Conservation (phyloP, 2,797 vertebrate genomes). For the Varecia variegata region DNA sequence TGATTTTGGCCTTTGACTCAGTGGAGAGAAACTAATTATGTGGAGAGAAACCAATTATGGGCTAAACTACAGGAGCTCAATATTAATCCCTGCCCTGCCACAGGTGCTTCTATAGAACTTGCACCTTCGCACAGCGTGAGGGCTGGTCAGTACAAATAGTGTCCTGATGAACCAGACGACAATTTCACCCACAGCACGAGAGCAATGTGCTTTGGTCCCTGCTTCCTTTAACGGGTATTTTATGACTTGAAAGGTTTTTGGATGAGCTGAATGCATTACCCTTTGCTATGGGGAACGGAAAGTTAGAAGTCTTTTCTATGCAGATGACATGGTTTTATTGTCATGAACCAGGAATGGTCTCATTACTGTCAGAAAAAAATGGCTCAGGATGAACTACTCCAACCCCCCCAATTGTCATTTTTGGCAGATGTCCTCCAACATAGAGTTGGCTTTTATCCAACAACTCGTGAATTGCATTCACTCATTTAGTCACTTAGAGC, state of each 20-base stretch:
- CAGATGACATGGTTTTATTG: slow-evolving; percentile 55
- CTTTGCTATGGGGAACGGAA: not conserved
- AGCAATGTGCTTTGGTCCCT: not conserved
- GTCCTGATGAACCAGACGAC: not conserved
- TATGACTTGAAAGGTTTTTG: slow-evolving; percentile 35
- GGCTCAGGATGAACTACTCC: not conserved
- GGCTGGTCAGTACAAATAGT: rapidly evolving
- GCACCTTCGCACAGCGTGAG: not conserved
- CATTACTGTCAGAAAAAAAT: slow-evolving; percentile 33
- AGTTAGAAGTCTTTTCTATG: slow-evolving; percentile 42
- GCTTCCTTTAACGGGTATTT: not conserved
- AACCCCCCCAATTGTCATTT: not conserved
- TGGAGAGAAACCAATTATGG: slow-evolving; percentile 38
- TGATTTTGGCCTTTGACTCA: slow-evolving; percentile 45
- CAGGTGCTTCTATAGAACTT: not conserved
- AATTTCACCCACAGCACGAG: not conserved
- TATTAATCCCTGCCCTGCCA: not conserved
- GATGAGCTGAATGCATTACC: not conserved
- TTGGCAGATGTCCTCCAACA: slow-evolving; percentile 35
- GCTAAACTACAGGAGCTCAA: not conserved
- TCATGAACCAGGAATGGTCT: slow-evolving; percentile 7
- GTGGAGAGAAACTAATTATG: slow-evolving; percentile 43
- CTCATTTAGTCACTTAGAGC: not conserved
- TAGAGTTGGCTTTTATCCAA: slow-evolving; percentile 53
- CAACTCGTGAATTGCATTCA: not conserved